Base-by-base conservation (phyloP, 2,797 vertebrate genomes). In the Micropoecilia bifurca region DNA sequence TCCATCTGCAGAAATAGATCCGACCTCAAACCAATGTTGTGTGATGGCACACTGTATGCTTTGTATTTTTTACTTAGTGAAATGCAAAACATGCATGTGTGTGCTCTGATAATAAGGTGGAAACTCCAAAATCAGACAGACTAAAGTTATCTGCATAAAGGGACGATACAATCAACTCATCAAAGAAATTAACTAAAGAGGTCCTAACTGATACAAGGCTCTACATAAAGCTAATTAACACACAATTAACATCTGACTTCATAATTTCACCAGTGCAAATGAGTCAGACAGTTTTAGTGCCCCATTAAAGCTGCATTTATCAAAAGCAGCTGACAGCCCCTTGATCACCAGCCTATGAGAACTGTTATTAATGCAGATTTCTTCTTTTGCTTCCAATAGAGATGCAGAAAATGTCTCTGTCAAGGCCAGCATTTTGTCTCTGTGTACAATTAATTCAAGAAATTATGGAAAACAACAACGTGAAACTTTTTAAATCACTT, bases 1-100 rank as follows among this genome's bases (percentile, higher is more conserved):
- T 71, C 78, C 76, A 28, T 82, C 85, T 89, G 85, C 88, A 90
- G 88, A 82, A 91, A 92, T 89, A 92, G 89, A 68, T 81, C 79
- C 71, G 16, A 74, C 80, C 83, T 90, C 50, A 20, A 53, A 53
- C 7, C 90, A 71, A 83, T 87, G 75, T 82, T 84, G 85, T 83
- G 87, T 85, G 85, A 72, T 16, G 80, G 39, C 47, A 87, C 85
- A 68, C 55, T 45, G 73, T 48, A 82, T 73, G 57, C 4, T 45
- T 71, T 84, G 77, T 18, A 36, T 46, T 82, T 48, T 61, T 28
- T 75, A 53, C 83, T 82, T 74, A 6, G 28, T 72, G 9, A 63
- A 79, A 55, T 79, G 30, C 74, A 71, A 45, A 71, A 28, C 47
- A 69, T 57, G 72, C 43, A 39, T 68, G 75, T 71, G 57, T 45